Base-by-base conservation (phyloP, 2,113 vertebrate species). In the Brachionichthys hirsutus region DNA sequence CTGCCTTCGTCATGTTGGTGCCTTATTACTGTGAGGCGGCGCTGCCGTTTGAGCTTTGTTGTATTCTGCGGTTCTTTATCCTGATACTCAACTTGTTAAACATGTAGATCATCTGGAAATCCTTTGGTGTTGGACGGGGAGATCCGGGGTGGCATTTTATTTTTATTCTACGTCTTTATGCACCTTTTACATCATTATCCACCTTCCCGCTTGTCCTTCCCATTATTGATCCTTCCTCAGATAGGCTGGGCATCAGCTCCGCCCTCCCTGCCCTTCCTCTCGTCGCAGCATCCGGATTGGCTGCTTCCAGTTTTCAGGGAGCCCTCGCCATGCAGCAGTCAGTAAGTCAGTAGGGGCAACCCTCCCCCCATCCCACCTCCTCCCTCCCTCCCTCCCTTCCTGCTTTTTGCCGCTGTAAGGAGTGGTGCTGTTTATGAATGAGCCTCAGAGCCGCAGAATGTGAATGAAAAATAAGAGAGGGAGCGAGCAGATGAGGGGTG, bases 341-440 rank as follows among this genome's bases (percentile, higher is more conserved):
- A 83, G 73, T 81, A 73, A 85, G 80, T 84, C 73, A 82, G 76
- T 78, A 58, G 84, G 84, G 84, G 85, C 71, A 84, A 86, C 70
- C 85, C 87, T 74, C 68, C 78, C 70, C 72, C 16, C 16, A 14
- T 41, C 51, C 42, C 35, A 10, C 15, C 45, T 17, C 42, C 19
- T 30, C 11, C 4, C 34, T 8, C 49, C 36, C 22, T n/a, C 24
- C 38, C 45, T 12, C 12, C 52, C 50, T 43, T 30, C 59, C 22
- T 38, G 47, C 59, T 75, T 88, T 88, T 82, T 89, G 81, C 87
- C 13, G 82, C 83, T 88, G 83, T 88, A 82, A 87, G 84, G 84
- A 85, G 67, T 88, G 85, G 88, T 85, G 64, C 63, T 85, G 87
- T 88, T 88, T 90, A 78, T 89, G 88, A 90, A 90, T 90, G 88